Evolutionary conservation across 92 coral and sea anemone species (phyloP), one percentile per base, ranked within the genome.

Genomic region (Epizoanthus rinbou): DNA sequence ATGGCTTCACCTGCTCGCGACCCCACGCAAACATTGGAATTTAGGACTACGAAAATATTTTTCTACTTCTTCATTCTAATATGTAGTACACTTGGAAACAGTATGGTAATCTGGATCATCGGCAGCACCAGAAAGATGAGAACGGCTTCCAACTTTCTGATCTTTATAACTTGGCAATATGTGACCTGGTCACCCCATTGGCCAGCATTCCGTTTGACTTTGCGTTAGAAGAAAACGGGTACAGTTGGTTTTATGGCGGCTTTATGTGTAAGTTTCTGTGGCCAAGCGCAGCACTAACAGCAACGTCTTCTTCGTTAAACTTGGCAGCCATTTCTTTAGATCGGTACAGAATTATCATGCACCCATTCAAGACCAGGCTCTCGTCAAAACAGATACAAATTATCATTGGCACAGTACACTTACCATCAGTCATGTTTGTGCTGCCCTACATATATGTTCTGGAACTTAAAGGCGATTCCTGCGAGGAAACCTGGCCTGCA

Each of bases 161-260:
- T 95, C 69, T 85, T 94, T 1, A n/a, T n/a, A 95, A 95, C 70
- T 87, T 95, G 15, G 93, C 98, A 16, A 62, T 95, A n/a, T 95
- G 98, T 79, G 98, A 95, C 87, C 88, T 95, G 23, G 43, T 93
- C 73, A 89, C 98, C 2, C 98, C 98, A 15, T 69, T 95, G 7
- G 39, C 92, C 14, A 95, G 97, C 78, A 95, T 95, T 28, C 98
- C 98, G 0, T 84, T 95, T 81, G 98, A 95, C 85, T 87, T 95
- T 9, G 94, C 98, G 10, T 41, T 93, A 28, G 98, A 95, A 56
- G 91, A 91, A 19, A 88, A 85, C 58, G 88, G 79, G 3, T 85
- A 88, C 80, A 18, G 69, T 14, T 95, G 98, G 98, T 85, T 87
- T 31, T 95, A 89, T 59, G 95, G 94, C 9, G 85, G 90, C n/a